Evolutionary conservation across 2,113 vertebrate genomes (phyloP).

Genomic region (Megaleporinus macrocephalus): DNA sequence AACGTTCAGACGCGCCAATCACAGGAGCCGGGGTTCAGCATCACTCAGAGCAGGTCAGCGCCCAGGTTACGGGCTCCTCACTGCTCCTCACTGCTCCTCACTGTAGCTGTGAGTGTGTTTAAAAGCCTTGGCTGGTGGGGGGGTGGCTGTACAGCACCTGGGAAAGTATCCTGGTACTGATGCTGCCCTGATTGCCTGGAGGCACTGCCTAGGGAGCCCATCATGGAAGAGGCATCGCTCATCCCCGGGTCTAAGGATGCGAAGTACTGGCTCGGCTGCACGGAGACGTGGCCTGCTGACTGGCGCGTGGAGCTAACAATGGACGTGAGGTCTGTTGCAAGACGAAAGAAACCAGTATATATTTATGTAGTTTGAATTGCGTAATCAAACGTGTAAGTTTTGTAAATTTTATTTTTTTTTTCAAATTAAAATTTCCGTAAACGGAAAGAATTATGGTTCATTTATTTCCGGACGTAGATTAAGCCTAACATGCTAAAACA

Average conservation of each 20-base stretch:
- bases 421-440: no score
- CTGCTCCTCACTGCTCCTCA: background rate
- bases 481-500: background rate
- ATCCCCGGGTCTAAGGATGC: constrained; percentile 92
- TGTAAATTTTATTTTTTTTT: no score
- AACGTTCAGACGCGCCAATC: no score
- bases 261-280: constrained; percentile 95
- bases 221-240: constrained; percentile 90
- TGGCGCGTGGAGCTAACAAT: constrained; percentile 91
- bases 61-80: background rate
- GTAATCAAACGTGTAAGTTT: constrained; percentile 37
- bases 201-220: constrained; percentile 90
- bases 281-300: constrained; percentile 87
- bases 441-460: background rate
- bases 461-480: background rate
- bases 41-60: background rate
- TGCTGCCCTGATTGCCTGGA: constrained; percentile 94
- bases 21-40: no score
- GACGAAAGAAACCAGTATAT: constrained; percentile 67
- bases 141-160: constrained; percentile 82
- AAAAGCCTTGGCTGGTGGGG: background rate
- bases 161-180: constrained; percentile 99
- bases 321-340: constrained; percentile 92
- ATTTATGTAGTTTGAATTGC: no score
- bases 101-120: background rate